Conservation (phyloP, 2,113 vertebrate genomes). For the Pseudorhombus dupliciocellatus region DNA sequence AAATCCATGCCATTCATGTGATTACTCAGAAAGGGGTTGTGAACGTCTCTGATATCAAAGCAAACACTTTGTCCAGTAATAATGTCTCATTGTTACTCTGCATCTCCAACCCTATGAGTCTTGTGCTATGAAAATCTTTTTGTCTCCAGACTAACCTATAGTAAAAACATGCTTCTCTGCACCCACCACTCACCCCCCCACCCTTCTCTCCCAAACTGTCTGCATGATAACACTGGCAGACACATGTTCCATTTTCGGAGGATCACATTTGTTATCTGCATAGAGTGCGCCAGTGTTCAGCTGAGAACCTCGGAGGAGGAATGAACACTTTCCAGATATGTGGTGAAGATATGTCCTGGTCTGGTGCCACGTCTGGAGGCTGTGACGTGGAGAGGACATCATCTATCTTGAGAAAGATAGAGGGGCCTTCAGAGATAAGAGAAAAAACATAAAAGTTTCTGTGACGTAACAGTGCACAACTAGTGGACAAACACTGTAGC, state of each 20-base stretch:
- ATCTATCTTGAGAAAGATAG: constrained; percentile 23
- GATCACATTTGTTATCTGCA: constrained; percentile 51
- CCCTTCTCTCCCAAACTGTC: constrained; percentile 10
- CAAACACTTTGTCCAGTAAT: too few species aligned
- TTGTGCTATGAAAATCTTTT: constrained; percentile 8
- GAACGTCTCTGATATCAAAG: too few species aligned
- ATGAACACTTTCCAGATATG: constrained; percentile 36
- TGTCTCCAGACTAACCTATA: neutral
- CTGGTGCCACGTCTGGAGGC: constrained; percentile 32
- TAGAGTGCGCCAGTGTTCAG: constrained; percentile 13
- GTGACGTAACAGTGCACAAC: constrained; percentile 18
- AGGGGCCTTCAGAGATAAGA: constrained; percentile 41
- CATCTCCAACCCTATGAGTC: too few species aligned
- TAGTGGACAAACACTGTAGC: constrained; percentile 24
- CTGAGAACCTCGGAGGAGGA: constrained; percentile 47
- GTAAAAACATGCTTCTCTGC: neutral
- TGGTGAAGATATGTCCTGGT: constrained; percentile 39
- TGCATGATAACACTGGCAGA: constrained; percentile 48
- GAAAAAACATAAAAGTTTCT: constrained; percentile 18
- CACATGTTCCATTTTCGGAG: constrained; percentile 32
- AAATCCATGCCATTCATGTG: too few species aligned
- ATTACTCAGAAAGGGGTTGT: too few species aligned
- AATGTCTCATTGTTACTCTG: too few species aligned
- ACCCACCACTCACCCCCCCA: constrained; percentile 12
- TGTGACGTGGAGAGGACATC: constrained; percentile 28